These are phyloP conservation scores for Pseudomyrmex gracilis DNA, from an alignment of 1,140 invertebrate genomes.

Conservation along the genomic window DNA sequence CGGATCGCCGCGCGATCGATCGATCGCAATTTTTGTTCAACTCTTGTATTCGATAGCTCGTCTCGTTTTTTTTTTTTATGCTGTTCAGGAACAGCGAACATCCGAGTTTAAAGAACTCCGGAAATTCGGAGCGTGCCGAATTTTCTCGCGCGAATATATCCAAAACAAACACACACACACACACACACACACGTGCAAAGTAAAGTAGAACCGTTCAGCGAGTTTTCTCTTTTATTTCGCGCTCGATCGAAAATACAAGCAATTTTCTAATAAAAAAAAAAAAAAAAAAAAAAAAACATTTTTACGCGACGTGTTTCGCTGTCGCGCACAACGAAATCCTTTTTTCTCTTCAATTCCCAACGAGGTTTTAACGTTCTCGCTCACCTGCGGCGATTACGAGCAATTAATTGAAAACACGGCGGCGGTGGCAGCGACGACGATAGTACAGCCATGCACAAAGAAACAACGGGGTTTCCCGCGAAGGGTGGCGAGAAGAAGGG, in stretches of 20 bases:
- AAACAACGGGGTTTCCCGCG: constrained; percentile 27
- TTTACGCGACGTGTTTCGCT: not conserved
- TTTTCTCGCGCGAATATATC: too few species aligned
- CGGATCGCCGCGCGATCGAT: constrained; percentile 9
- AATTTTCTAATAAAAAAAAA: not conserved
- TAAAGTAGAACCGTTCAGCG: too few species aligned
- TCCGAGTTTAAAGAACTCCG: too few species aligned
- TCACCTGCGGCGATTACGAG: constrained; percentile 30
- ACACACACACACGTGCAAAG: too few species aligned
- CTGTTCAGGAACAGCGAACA: too few species aligned
- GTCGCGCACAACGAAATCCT: constrained; percentile 34
- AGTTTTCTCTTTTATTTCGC: not conserved
- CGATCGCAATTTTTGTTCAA: not conserved
- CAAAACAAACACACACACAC: too few species aligned
- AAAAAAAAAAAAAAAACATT: not conserved
- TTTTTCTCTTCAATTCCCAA: not conserved
- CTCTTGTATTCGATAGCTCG: too few species aligned
- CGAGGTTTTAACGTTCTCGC: constrained; percentile 31
- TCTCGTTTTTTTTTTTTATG: too few species aligned
- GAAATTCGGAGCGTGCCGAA: too few species aligned
- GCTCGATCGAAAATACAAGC: not conserved
- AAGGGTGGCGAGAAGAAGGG: not conserved
- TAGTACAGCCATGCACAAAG: constrained; percentile 17
- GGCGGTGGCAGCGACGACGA: not conserved
- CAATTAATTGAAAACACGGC: constrained; percentile 51